Evolutionary conservation across 2,797 vertebrate species (phyloP).

Genomic region (Rhinella marina): DNA sequence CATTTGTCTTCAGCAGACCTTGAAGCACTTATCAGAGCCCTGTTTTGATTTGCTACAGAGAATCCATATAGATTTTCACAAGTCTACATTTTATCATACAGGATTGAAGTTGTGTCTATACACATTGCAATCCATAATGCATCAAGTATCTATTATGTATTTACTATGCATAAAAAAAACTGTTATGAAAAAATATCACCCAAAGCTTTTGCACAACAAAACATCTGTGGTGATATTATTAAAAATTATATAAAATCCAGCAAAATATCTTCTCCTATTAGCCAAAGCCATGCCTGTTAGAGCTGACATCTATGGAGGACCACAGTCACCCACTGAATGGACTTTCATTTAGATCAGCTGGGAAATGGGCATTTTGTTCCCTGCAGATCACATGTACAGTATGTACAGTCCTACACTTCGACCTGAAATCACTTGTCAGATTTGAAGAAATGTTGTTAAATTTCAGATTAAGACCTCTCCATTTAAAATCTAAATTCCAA

Average conservation of each 20-base stretch:
- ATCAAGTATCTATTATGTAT: neutral
- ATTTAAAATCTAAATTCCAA: neutral
- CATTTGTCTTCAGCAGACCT: constrained; percentile 31
- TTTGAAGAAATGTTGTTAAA: neutral
- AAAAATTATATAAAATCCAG: neutral
- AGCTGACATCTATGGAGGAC: too few species aligned
- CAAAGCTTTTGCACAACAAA: neutral
- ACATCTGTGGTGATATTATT: neutral
- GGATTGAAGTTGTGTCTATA: neutral
- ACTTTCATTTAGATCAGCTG: too few species aligned
- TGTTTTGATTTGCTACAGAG: constrained; percentile 27
- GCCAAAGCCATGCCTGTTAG: too few species aligned
- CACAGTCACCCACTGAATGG: too few species aligned
- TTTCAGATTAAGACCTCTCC: neutral
- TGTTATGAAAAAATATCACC: neutral
- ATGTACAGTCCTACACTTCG: too few species aligned
- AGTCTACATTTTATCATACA: neutral
- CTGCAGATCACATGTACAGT: neutral
- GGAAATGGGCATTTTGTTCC: too few species aligned
- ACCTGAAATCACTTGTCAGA: neutral
- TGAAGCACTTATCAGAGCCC: neutral
- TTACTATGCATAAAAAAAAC: neutral
- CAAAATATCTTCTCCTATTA: too few species aligned
- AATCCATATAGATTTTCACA: neutral
- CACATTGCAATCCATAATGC: too few species aligned